Percentiles rank a stretch among this genome's conserved stretches.
Conservation (phyloP, 2,888 invertebrate species). For the Yponomeuta sedellus region DNA sequence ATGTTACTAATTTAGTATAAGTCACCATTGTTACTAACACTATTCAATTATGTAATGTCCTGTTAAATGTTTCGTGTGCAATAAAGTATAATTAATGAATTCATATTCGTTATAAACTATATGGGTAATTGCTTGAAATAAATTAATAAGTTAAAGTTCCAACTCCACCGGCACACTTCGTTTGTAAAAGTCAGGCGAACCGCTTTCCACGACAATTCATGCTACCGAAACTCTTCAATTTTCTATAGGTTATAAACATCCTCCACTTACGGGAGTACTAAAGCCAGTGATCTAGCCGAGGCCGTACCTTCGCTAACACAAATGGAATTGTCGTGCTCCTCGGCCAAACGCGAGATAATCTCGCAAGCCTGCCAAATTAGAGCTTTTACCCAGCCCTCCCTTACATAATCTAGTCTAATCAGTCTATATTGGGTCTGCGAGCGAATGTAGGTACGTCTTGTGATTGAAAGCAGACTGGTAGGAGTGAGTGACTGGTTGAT, state of each 20-base stretch:
- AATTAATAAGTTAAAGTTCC: no score
- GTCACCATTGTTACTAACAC: no score
- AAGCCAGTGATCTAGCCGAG: slow-evolving; percentile 13
- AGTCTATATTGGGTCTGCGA: slow-evolving; percentile 20
- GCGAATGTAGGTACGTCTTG: slow-evolving; percentile 1
- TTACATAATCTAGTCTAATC: slow-evolving; percentile 37
- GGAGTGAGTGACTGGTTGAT: slow-evolving; percentile 6
- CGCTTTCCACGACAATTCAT: no score
- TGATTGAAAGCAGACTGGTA: slow-evolving; percentile 5
- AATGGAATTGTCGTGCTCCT: slow-evolving; percentile 68
- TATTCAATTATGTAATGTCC: no score
- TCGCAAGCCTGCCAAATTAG: slow-evolving; percentile 25
- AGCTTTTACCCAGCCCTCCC: slow-evolving; percentile 19
- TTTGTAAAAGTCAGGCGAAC: no score
- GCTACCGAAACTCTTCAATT: neutral
- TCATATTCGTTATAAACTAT: no score
- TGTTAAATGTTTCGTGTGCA: no score
- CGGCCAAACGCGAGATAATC: slow-evolving; percentile 48
- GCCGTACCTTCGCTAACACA: slow-evolving; percentile 46
- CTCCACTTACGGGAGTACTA: neutral
- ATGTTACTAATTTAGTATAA: no score
- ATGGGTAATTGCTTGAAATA: no score
- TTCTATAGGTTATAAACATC: neutral
- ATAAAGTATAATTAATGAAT: no score
- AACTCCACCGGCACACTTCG: no score